Conservation (phyloP, 1,140 invertebrate species). For the Pantala flavescens region DNA sequence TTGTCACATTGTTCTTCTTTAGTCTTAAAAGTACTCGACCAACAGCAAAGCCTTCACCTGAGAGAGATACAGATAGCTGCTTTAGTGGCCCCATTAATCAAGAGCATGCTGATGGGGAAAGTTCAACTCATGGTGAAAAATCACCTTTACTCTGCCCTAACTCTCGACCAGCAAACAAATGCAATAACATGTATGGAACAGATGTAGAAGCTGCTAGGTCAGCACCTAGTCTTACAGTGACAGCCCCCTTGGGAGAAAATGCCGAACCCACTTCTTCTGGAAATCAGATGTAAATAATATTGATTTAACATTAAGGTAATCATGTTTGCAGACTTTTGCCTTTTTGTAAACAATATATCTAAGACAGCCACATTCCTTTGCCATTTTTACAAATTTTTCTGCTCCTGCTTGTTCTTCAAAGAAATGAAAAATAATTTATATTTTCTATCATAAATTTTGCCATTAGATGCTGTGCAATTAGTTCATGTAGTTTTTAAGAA, state of each 20-base stretch:
- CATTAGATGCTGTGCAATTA: too few relatives aligned
- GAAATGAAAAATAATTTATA: too few relatives aligned
- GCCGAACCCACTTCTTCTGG: neutral
- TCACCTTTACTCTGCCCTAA: neutral
- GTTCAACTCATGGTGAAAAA: neutral
- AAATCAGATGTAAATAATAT: too few relatives aligned
- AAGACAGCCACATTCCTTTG: too few relatives aligned
- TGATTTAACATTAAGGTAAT: too few relatives aligned
- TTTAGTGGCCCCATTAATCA: neutral
- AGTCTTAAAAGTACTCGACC: neutral
- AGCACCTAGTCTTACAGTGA: neutral
- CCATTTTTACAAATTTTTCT: too few relatives aligned
- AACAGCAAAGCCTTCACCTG: neutral
- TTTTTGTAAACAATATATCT: too few relatives aligned
- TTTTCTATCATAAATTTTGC: too few relatives aligned
- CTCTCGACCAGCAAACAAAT: neutral
- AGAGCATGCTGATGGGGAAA: neutral
- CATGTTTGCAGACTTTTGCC: too few relatives aligned
- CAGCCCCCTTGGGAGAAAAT: neutral
- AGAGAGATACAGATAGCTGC: neutral
- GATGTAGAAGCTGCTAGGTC: neutral
- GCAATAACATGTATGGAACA: neutral
- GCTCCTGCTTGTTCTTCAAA: too few relatives aligned
- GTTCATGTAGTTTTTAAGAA: neutral
- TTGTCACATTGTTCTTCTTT: neutral